phyloP scores from a whole-genome alignment of 2,888 invertebrate species.

The Andricus quercusramuli region DNA sequence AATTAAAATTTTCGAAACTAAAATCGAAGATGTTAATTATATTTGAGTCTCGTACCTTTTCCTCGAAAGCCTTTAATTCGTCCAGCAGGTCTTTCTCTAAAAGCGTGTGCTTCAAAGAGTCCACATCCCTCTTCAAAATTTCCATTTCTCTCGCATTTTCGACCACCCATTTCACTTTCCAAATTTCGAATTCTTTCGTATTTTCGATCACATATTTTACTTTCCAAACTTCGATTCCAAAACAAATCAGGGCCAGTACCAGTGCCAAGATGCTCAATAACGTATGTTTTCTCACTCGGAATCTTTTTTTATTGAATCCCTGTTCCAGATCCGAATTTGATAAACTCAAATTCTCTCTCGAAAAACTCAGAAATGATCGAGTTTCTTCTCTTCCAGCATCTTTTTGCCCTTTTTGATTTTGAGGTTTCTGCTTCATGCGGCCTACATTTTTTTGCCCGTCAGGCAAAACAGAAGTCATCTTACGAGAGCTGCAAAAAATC shows the following conservation, averaged over 20 bases:
- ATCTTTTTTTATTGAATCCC: conserved; percentile 63
- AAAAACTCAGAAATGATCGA: conserved; percentile 71
- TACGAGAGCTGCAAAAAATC: conserved; percentile 28
- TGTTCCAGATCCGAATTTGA: conserved; percentile 72
- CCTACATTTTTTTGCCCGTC: conserved; percentile 47
- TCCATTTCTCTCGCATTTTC: conserved; percentile 69
- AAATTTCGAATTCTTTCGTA: conserved; percentile 67
- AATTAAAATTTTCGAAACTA: too few relatives aligned
- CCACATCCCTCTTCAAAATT: conserved; percentile 68
- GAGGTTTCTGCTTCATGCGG: conserved; percentile 47
- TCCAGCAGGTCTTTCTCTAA: conserved; percentile 70
- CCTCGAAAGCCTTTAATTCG: conserved; percentile 72
- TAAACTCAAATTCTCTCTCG: conserved; percentile 73
- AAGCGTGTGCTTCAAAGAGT: conserved; percentile 70
- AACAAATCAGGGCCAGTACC: conserved; percentile 64
- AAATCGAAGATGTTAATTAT: too few relatives aligned
- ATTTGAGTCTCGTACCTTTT: conserved; percentile 64
- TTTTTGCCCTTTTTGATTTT: conserved; percentile 39
- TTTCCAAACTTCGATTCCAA: conserved; percentile 70
- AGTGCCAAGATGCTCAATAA: conserved; percentile 65
- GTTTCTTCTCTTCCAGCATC: conserved; percentile 68
- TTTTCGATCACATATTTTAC: conserved; percentile 65
- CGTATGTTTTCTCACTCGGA: conserved; percentile 56
- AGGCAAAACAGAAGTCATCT: conserved; percentile 47
- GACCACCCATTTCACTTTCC: conserved; percentile 66